phyloP scores from a whole-genome alignment of 92 coral and sea anemone species.

The Zoanthus solanderi region DNA sequence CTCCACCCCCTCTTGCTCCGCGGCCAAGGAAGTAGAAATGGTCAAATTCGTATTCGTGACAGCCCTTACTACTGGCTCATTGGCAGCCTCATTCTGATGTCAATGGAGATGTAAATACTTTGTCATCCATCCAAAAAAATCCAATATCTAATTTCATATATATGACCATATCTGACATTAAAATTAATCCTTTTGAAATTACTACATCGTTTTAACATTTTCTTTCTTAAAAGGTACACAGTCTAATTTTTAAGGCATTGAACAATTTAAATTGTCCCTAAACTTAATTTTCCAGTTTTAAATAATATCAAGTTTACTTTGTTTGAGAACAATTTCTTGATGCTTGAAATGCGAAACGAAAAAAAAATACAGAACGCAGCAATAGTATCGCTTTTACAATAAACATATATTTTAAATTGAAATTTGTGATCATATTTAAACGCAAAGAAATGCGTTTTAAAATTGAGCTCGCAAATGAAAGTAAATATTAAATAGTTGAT shows the following conservation, averaged over 20 bases:
- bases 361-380: too few species aligned
- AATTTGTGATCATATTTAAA: too few species aligned
- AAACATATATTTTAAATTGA: too few species aligned
- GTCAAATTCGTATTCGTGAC: too few species aligned
- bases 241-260: background rate
- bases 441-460: too few species aligned
- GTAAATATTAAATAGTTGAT: too few species aligned
- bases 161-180: background rate
- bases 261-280: background rate
- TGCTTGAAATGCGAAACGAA: background rate
- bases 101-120: too few species aligned
- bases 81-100: too few species aligned
- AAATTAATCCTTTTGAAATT: background rate
- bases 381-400: too few species aligned
- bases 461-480: too few species aligned
- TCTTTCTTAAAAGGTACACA: background rate
- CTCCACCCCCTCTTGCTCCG: conserved; percentile 80
- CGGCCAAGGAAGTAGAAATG: conserved; percentile 62
- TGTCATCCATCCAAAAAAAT: too few species aligned
- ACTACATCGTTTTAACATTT: background rate
- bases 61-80: too few species aligned
- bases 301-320: background rate
- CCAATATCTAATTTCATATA: background rate
- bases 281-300: background rate
- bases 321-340: background rate